These are phyloP conservation scores for Labrus mixtus DNA, from an alignment of 2,113 vertebrate species.

Conservation along the genomic window DNA sequence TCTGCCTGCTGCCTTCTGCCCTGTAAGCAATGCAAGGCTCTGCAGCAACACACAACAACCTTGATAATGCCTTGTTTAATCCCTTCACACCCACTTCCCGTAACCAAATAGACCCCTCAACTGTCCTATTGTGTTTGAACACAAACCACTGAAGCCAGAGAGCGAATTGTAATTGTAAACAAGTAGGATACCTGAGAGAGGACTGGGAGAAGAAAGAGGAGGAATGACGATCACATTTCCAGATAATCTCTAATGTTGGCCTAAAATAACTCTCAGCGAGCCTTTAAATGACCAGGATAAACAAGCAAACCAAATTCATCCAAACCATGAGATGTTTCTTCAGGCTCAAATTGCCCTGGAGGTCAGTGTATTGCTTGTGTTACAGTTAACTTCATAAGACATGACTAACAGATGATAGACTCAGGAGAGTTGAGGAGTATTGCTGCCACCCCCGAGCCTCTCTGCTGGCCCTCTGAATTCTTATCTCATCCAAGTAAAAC, in stretches of 20 bases:
- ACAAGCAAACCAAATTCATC: conserved; percentile 18
- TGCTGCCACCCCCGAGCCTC: conserved; percentile 32
- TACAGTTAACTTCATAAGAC: conserved; percentile 21
- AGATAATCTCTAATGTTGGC: conserved; percentile 16
- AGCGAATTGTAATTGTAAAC: conserved; percentile 25
- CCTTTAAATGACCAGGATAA: conserved; percentile 18
- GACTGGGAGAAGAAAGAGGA: not conserved
- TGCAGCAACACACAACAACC: not conserved
- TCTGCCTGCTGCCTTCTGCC: conserved; percentile 1
- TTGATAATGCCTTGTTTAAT: not conserved
- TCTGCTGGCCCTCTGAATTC: conserved; percentile 15
- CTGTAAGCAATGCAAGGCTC: not conserved
- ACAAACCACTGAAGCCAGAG: conserved; percentile 11
- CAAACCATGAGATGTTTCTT: conserved; percentile 23
- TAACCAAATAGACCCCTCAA: not conserved
- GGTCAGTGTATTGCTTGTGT: conserved; percentile 21
- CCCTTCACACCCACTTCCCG: conserved; percentile 19
- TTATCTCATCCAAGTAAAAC: conserved; percentile 60
- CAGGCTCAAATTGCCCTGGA: conserved; percentile 13
- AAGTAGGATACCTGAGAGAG: conserved; percentile 10
- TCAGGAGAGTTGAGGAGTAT: conserved; percentile 36
- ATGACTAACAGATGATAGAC: conserved; percentile 50
- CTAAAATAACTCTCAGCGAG: conserved; percentile 34
- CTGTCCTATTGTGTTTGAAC: conserved; percentile 21
- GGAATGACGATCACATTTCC: not conserved